phyloP scores from a whole-genome alignment of 2,113 vertebrate genomes.

The Carassius gibelio region DNA sequence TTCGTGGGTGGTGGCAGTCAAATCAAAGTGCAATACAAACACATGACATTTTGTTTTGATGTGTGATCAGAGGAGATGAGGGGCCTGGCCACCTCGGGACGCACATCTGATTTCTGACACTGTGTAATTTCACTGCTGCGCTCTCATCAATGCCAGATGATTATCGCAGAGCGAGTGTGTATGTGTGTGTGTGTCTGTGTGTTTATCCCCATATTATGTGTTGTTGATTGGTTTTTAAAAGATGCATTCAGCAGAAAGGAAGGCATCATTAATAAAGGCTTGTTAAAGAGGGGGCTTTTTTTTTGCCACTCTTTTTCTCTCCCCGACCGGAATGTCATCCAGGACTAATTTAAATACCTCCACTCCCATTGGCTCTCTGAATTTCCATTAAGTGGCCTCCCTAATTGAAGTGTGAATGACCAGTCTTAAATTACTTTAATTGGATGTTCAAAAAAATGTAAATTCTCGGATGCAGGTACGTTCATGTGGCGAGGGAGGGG shows the following conservation, averaged over 20 bases:
- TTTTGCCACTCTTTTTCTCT: conserved; percentile 61
- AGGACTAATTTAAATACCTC: conserved; percentile 71
- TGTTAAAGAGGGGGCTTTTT: conserved; percentile 51
- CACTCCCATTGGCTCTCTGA: conserved; percentile 72
- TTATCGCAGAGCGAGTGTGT: conserved; percentile 81
- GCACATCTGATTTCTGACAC: conserved; percentile 82
- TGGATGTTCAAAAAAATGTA: conserved; percentile 50
- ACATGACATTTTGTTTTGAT: conserved; percentile 83
- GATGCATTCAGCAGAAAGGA: conserved; percentile 77
- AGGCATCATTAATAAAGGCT: conserved; percentile 87
- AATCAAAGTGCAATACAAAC: conserved; percentile 76
- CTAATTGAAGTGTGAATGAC: conserved; percentile 72
- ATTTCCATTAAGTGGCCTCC: conserved; percentile 75
- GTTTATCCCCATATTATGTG: conserved; percentile 81
- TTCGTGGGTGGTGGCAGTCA: conserved; percentile 69
- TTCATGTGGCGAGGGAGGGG: conserved; percentile 43
- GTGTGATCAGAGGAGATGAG: conserved; percentile 83
- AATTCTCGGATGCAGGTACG: conserved; percentile 40
- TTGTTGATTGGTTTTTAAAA: conserved; percentile 81
- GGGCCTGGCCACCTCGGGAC: conserved; percentile 75
- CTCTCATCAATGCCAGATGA: conserved; percentile 88
- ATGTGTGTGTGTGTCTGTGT: conserved; percentile 69
- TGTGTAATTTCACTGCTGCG: conserved; percentile 90
- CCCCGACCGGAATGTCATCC: conserved; percentile 72
- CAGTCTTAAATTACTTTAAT: conserved; percentile 49